Evolutionary conservation across 2,797 vertebrate genomes (phyloP).

Genomic region (Girardinus metallicus): DNA sequence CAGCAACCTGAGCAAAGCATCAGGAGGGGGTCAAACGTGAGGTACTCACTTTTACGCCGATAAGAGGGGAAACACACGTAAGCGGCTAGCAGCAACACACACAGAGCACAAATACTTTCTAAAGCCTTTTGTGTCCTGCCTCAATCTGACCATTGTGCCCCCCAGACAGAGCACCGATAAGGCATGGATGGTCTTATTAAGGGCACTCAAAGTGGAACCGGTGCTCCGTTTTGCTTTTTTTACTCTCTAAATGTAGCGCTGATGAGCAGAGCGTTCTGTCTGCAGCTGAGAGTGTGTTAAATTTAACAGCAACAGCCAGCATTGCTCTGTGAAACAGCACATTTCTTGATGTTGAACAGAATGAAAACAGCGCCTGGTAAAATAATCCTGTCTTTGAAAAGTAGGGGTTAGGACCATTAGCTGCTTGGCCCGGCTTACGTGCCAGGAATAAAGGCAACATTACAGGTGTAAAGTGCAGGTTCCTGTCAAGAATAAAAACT

Average conservation of each 20-base stretch:
- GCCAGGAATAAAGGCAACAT: too few relatives aligned
- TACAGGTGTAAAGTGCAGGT: background rate
- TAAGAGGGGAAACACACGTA: constrained; percentile 56
- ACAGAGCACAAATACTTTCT: constrained; percentile 70
- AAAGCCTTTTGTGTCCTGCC: constrained; percentile 74
- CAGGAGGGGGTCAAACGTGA: constrained; percentile 48
- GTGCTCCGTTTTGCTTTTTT: constrained; percentile 39
- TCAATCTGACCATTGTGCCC: constrained; percentile 79
- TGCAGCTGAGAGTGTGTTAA: constrained; percentile 36
- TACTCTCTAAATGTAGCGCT: constrained; percentile 52
- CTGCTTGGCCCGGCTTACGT: background rate
- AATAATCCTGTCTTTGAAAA: constrained; percentile 35
- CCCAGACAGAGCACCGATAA: constrained; percentile 73
- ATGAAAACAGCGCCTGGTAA: constrained; percentile 32
- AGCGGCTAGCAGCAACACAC: constrained; percentile 60
- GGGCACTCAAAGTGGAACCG: constrained; percentile 65
- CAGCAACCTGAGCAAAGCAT: constrained; percentile 25
- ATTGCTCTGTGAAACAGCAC: constrained; percentile 42
- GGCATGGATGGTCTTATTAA: constrained; percentile 77
- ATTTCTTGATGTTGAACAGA: constrained; percentile 60
- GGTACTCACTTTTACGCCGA: constrained; percentile 53
- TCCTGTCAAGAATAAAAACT: background rate
- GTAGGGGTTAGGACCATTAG: constrained; percentile 15
- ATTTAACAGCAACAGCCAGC: constrained; percentile 38
- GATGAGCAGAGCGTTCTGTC: constrained; percentile 54